phyloP scores from a whole-genome alignment of 53 echinoderm and acorn worm genomes.

The Hippasteria phrygiana region DNA sequence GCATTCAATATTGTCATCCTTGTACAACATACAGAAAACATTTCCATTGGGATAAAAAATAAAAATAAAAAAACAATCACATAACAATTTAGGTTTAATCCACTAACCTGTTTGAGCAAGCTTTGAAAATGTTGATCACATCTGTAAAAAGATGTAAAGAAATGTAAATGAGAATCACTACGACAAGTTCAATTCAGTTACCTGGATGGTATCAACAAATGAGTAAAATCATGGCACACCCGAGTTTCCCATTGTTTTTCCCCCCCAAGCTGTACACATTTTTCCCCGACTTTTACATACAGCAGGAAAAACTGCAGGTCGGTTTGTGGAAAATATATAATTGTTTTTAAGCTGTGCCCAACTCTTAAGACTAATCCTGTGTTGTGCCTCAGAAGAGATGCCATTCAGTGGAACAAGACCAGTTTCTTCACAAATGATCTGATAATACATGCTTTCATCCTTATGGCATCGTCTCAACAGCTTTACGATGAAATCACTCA shows the following conservation, averaged over 20 bases:
- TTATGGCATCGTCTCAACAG: constrained; percentile 26
- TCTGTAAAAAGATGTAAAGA: background rate
- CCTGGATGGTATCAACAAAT: too few species aligned
- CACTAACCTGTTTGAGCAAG: background rate
- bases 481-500: too few species aligned
- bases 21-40: constrained; percentile 11
- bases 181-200: background rate
- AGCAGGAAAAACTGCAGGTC: too few species aligned
- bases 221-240: too few species aligned
- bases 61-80: too few species aligned
- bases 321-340: background rate
- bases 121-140: background rate
- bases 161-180: background rate
- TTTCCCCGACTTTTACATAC: too few species aligned
- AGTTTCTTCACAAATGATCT: constrained; percentile 22
- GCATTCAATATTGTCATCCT: constrained; percentile 73
- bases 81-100: background rate
- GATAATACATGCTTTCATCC: constrained; percentile 62
- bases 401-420: constrained; percentile 64
- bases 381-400: too few species aligned
- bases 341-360: background rate
- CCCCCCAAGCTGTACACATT: too few species aligned
- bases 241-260: too few species aligned
- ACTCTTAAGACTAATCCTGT: background rate
- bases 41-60: background rate